Evolutionary conservation across 2,888 invertebrate genomes (phyloP), one percentile per base, ranked within the genome.

Genomic region (Loripinus fragilis): DNA sequence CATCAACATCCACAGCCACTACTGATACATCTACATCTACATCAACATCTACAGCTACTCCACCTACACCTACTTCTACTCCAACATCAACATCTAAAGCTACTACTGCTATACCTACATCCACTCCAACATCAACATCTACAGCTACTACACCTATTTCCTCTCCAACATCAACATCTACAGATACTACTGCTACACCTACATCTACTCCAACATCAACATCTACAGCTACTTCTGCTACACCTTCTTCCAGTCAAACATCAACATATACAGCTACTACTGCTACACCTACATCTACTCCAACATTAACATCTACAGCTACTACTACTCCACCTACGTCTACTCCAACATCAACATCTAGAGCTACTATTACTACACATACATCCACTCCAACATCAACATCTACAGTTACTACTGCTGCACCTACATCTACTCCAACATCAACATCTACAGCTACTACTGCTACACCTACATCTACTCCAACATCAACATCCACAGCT

Each of bases 61-160:
- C 35, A 38, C 2, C 45, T 3, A 17, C 17, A 15, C 64, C 23
- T 64, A 75, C n/a, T 70, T 64, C 65, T 35, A 48, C 20, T 70
- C 70, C 60, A 28, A 50, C 20, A 64, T 28, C 64, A 70, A 70
- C 38, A 69, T 45, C 65, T 3, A 70, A 2, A 52, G 74, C 10
- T 74, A 74, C 50, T 33, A 74, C 52, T 55, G 33, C 30, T 64
- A 50, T 45, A 70, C 66, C 38, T 66, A 71, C 41, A 74, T 33
- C 41, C 66, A 20, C 17, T 17, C 65, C 0, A 70, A 72, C 41
- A 68, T 64, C 25, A 60, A 68, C 55, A n/a, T 64, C 15, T 28
- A 66, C 38, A 41, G 42, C 20, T 10, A 68, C 41, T 41, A 38
- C 30, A 41, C 55, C 3, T 15, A 41, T 1, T 55, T 30, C 60